A percentile compares a stretch with the other conserved stretches of the same genome.
Evolutionary conservation across 2,888 invertebrate genomes (phyloP).

Genomic region (Drosophila birchii): DNA sequence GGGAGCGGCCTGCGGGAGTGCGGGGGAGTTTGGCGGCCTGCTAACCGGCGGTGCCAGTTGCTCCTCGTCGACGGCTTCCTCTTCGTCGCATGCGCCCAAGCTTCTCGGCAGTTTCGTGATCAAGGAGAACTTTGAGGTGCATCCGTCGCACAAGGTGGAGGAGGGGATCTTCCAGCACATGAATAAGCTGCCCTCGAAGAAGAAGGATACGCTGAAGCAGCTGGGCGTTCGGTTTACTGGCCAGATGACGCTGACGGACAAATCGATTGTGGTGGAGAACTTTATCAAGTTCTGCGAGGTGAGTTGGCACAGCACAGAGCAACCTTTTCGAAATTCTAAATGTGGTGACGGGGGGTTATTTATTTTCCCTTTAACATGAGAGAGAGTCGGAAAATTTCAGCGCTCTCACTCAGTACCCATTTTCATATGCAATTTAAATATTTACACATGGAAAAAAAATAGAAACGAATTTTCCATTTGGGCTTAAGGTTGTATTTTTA

Average conservation of each 20-base stretch:
- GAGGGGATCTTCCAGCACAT: slow-evolving; percentile 85
- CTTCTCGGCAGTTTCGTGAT: slow-evolving; percentile 82
- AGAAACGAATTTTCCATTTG: too few relatives aligned
- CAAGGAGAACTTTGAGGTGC: slow-evolving; percentile 84
- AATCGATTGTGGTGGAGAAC: slow-evolving; percentile 85
- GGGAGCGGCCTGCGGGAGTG: slow-evolving; percentile 80
- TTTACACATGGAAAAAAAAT: too few relatives aligned
- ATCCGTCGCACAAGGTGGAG: slow-evolving; percentile 84
- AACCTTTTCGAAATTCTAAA: background rate
- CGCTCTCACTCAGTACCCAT: slow-evolving; percentile 21
- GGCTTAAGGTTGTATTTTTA: too few relatives aligned
- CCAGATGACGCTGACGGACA: slow-evolving; percentile 84
- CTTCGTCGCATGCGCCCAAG: slow-evolving; percentile 78
- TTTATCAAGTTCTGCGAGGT: slow-evolving; percentile 85
- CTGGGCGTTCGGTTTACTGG: slow-evolving; percentile 84
- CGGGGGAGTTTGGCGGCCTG: slow-evolving; percentile 74
- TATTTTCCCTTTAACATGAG: slow-evolving; percentile 20
- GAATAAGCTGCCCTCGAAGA: slow-evolving; percentile 84
- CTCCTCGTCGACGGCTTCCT: slow-evolving; percentile 50
- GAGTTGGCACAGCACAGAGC: slow-evolving; percentile 47
- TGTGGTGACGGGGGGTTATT: slow-evolving; percentile 9
- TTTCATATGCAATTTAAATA: slow-evolving; percentile 57
- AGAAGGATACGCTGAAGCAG: slow-evolving; percentile 84
- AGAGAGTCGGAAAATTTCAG: slow-evolving; percentile 13
- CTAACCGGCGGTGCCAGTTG: slow-evolving; percentile 62